These are phyloP conservation scores for Monomorium pharaonis DNA, from an alignment of 1,140 invertebrate genomes.

Conservation along the genomic window DNA sequence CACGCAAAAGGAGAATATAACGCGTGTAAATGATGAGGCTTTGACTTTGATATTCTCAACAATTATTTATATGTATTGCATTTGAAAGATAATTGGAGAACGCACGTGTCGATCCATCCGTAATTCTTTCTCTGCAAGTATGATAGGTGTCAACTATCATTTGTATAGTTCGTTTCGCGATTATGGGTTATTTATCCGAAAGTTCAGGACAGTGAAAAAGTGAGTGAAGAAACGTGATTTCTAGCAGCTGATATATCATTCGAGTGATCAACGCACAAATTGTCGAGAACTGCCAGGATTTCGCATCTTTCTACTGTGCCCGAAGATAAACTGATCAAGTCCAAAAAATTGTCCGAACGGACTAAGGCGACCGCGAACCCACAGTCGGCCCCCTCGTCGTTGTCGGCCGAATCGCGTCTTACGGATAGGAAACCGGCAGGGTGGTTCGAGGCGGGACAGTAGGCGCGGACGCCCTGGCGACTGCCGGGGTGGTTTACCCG, in stretches of 20 bases:
- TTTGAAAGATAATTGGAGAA: neutral
- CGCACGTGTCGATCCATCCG: neutral
- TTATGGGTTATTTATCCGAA: neutral
- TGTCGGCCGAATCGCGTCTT: constrained; percentile 7
- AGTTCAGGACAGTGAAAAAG: constrained; percentile 43
- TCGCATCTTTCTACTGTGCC: neutral
- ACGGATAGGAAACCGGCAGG: constrained; percentile 77
- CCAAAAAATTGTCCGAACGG: neutral
- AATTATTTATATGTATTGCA: neutral
- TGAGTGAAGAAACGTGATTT: constrained; percentile 20
- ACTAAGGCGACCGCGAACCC: neutral
- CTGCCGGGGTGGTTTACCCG: constrained; percentile 85
- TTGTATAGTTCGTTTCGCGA: neutral
- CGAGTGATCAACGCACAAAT: neutral
- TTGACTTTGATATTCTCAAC: neutral
- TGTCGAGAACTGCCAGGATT: neutral
- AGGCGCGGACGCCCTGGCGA: constrained; percentile 84
- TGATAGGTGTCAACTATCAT: neutral
- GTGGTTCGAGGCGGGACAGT: constrained; percentile 83
- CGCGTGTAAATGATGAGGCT: neutral
- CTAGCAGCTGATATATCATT: neutral
- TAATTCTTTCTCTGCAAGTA: neutral
- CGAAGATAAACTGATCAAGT: neutral
- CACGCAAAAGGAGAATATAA: neutral
- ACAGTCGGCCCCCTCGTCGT: constrained; percentile 10